phyloP scores from a whole-genome alignment of 2,797 vertebrate species.

The Mycteria americana region DNA sequence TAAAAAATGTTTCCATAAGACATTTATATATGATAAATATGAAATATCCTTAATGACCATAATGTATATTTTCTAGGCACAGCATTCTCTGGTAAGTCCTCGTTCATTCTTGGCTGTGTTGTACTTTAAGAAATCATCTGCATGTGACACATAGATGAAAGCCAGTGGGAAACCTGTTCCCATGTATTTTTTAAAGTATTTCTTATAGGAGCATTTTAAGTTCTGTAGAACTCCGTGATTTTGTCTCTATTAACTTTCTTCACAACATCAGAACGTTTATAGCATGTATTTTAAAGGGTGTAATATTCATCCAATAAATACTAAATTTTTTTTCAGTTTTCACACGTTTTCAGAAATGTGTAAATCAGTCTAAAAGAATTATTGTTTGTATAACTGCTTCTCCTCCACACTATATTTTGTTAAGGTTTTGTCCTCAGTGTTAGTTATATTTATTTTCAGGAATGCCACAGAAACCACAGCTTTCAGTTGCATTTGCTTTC shows the following conservation, averaged over 20 bases:
- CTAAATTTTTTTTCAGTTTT: constrained; percentile 29
- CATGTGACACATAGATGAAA: neutral
- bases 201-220: neutral
- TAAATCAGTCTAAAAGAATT: constrained; percentile 43
- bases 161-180: neutral
- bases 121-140: neutral
- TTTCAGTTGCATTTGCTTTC: constrained; percentile 66
- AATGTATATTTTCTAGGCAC: neutral
- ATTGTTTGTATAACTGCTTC: constrained; percentile 23
- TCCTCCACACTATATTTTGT: neutral
- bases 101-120: neutral
- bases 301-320: constrained; percentile 40
- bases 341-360: constrained; percentile 16
- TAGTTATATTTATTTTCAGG: constrained; percentile 59
- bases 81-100: neutral
- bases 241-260: constrained; percentile 4
- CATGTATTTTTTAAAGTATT: neutral
- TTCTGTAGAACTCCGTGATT: neutral
- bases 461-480: constrained; percentile 60
- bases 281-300: constrained; percentile 5
- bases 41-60: neutral
- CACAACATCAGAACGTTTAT: neutral
- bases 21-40: neutral
- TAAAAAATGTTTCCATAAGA: neutral
- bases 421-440: constrained; percentile 39